Evolutionary conservation across 2,113 vertebrate genomes (phyloP), one percentile per base, ranked within the genome.

Genomic region (Coptodon bakossiorum): DNA sequence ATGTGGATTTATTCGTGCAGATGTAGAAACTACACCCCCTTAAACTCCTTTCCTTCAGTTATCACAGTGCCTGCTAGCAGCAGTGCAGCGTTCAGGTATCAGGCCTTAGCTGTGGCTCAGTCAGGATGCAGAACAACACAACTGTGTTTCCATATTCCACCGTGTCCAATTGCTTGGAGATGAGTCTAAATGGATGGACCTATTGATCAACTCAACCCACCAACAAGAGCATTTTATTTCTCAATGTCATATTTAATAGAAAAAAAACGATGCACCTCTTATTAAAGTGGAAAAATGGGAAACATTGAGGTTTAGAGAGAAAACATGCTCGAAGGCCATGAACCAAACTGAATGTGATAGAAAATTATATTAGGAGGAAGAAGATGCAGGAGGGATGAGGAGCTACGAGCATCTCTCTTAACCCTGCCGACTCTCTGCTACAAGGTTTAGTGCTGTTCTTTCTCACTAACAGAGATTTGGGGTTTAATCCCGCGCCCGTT

Each of bases 361-460:
- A 78, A 78, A 90, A 63, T 53, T 50, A 36, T 10, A 88, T 36
- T 48, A 57, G 79, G 56, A 88, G n/a, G 12, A 22, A 66, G n/a
- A 80, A 27, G 12, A 56, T 36, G 52, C 48, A 82, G 52, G 81
- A 43, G 66, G 11, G 24, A 71, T 34, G 36, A 34, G 14, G 71
- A 45, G 9, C 43, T 76, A 61, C 45, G 94, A 92, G 89, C 81
- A 88, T 53, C 34, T 79, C 90, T 90, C 89, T 93, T 91, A 90
- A 92, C 88, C 87, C 81, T 88, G 83, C 56, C 24, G n/a, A 19
- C 48, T 36, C 66, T 92, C 84, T 87, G 80, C 80, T 85, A 73
- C 92, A 93, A 94, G 92, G 92, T 93, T 92, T 90, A 66, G 57
- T 40, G 45, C 73, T 3, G 80, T 82, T 36, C 45, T 4, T 85